Base-by-base conservation (phyloP, 1,140 invertebrate species). In the Vollenhovia emeryi region DNA sequence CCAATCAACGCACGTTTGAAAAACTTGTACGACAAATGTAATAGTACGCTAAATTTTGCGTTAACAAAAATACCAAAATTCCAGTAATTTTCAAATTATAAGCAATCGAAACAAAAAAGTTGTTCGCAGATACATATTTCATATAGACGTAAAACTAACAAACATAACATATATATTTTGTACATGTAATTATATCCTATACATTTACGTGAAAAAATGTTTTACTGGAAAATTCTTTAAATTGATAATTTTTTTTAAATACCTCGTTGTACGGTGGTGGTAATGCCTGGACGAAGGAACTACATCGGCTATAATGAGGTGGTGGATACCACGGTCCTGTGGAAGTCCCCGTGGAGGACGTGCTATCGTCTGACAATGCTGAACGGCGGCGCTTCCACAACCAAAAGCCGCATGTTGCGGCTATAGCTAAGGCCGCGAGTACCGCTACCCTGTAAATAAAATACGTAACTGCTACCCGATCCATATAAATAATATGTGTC, bases 251-350 rank as follows among this genome's bases (percentile, higher is more conserved):
- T n/a, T n/a, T 9, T 21, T 33, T n/a, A 33, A 66, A 24, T 89
- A 98, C 97, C 96, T 98, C 98, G 79, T 97, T 97, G 93, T 98
- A 98, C 0, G 97, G 97, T 11, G 97, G 97, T 78, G 96, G 96
- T 48, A 97, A 96, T 0, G 96, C 96, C 90, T 97, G 97, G 88
- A 97, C 96, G 89, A 98, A 97, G 59, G 97, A 98, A 75, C 96
- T 97, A 92, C 97, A 98, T 89, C 97, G 96, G 88, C 97, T 97
- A 90, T 97, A 98, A 88, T 97, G 96, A 1, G 97, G 97, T 15
- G 97, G 97, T 0, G 96, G 96, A 93, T 97, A 98, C 91, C 96
- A 97, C 9, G 97, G 97, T 45, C 96, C 96, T 7, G 97, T 96
- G 0, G 97, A 97, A 90, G 97, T 97, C 18, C 96, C 96, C 86